Evolutionary conservation across 2,888 invertebrate species (phyloP).

Genomic region (Rhimphoctona megacephalus): DNA sequence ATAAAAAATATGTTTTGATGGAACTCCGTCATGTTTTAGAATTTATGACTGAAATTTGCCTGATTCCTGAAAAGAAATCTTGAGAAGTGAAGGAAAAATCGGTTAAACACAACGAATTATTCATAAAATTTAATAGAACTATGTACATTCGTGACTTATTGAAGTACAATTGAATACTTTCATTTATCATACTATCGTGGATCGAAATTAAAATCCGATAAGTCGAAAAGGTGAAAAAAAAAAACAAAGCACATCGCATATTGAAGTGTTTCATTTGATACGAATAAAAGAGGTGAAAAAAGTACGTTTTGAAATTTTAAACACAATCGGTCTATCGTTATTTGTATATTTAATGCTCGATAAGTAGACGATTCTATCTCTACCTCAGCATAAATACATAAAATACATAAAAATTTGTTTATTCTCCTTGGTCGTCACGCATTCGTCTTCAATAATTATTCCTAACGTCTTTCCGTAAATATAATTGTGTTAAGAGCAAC

Average conservation of each 20-base stretch:
- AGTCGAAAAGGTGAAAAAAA: neutral
- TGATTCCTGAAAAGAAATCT: neutral
- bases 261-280: neutral
- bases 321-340: conserved; percentile 1
- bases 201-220: conserved; percentile 36
- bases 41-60: too few species aligned
- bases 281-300: neutral
- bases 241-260: conserved; percentile 11
- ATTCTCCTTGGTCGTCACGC: neutral
- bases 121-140: conserved; percentile 69
- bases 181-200: conserved; percentile 25
- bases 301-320: conserved; percentile 2
- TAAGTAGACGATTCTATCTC: conserved; percentile 15
- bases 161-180: conserved; percentile 69
- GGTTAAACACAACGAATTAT: conserved; percentile 26
- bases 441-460: conserved; percentile 6
- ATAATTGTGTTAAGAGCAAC: conserved; percentile 30
- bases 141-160: conserved; percentile 66
- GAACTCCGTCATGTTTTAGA: too few species aligned
- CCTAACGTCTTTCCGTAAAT: conserved; percentile 12
- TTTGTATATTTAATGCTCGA: conserved; percentile 22
- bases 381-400: conserved; percentile 30
- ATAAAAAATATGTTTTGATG: too few species aligned
- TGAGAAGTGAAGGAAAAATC: conserved; percentile 5
- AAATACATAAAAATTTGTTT: conserved; percentile 25